These are phyloP conservation scores for Ceraclea dissimilis DNA, from an alignment of 2,888 invertebrate genomes.

Conservation along the genomic window DNA sequence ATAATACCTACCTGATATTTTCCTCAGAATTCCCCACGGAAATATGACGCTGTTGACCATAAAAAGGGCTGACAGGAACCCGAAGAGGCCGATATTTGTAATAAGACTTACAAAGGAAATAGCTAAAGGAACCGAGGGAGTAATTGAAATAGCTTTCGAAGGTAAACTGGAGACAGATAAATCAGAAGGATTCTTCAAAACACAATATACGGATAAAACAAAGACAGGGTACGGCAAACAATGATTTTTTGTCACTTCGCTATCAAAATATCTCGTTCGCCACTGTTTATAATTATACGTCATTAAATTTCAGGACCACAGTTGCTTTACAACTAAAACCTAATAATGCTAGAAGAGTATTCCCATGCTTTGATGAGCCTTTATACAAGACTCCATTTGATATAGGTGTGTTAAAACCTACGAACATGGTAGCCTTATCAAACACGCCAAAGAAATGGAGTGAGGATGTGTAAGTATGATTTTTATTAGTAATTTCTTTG, in stretches of 20 bases:
- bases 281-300: background rate
- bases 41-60: constrained; percentile 9
- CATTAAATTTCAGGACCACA: constrained; percentile 30
- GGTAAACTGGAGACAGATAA: constrained; percentile 57
- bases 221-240: constrained; percentile 8
- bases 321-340: constrained; percentile 63
- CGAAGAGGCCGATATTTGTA: constrained; percentile 54
- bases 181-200: constrained; percentile 63
- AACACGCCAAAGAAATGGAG: constrained; percentile 55
- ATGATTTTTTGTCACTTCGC: background rate
- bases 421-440: constrained; percentile 51
- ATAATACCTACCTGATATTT: too few species aligned
- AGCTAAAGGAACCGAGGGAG: constrained; percentile 49
- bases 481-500: background rate
- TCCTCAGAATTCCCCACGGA: constrained; percentile 32
- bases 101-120: constrained; percentile 53
- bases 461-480: constrained; percentile 51
- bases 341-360: constrained; percentile 65
- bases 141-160: constrained; percentile 56
- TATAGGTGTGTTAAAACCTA: constrained; percentile 54
- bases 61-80: constrained; percentile 36
- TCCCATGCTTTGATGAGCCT: constrained; percentile 79
- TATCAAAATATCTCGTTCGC: too few species aligned
- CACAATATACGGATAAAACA: constrained; percentile 44
- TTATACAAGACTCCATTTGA: constrained; percentile 65